Conservation (phyloP, 2,113 vertebrate genomes). For the Helogale parvula region DNA sequence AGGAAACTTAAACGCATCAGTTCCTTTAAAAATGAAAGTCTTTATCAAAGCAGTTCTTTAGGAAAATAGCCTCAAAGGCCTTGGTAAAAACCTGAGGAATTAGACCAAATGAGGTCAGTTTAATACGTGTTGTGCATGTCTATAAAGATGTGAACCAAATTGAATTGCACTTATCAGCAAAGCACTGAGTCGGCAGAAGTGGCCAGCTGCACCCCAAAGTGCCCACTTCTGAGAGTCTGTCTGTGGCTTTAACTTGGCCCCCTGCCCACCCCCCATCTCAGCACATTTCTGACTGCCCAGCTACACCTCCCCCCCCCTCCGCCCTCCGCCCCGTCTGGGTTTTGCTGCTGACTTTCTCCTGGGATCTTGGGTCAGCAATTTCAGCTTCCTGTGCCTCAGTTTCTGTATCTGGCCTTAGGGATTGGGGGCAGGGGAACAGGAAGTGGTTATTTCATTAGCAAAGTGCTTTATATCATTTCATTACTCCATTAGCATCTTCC, state of each 20-base stretch:
- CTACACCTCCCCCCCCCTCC: no score
- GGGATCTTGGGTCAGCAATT: neutral
- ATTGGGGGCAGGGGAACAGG: neutral
- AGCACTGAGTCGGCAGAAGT: conserved; percentile 45
- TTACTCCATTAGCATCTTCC: conserved; percentile 2
- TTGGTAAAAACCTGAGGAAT: conserved; percentile 28
- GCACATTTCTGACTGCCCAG: conserved; percentile 25
- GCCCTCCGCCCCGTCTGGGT: neutral
- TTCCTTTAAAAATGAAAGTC: conserved; percentile 48
- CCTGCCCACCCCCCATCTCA: neutral
- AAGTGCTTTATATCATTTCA: neutral
- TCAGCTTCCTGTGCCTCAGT: conserved; percentile 27
- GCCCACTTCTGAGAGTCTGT: neutral
- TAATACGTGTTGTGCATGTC: neutral
- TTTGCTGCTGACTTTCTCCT: neutral
- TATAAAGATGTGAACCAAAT: conserved; percentile 15
- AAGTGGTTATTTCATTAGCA: conserved; percentile 1
- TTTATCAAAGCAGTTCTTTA: conserved; percentile 54
- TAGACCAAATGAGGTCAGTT: conserved; percentile 53
- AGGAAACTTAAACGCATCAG: conserved; percentile 20
- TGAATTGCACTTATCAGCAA: conserved; percentile 5
- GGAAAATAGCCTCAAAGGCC: conserved; percentile 40
- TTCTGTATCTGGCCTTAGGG: neutral
- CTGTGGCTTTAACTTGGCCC: neutral
- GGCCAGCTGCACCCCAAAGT: conserved; percentile 12